These are phyloP conservation scores for Paraplagusia blochii DNA, from an alignment of 2,113 vertebrate genomes.

Conservation along the genomic window DNA sequence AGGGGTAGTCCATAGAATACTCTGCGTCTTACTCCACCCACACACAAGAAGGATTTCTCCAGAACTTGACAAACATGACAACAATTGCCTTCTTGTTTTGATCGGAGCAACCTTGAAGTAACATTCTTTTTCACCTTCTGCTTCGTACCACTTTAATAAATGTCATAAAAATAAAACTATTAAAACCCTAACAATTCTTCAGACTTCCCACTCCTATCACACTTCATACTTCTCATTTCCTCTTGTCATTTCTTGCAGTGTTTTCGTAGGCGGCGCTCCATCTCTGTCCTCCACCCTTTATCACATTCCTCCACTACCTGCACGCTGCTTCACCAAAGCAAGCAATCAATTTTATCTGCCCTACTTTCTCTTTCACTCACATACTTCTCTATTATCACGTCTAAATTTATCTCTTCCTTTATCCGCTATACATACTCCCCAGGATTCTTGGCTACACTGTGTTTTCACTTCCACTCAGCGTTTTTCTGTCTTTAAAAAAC, in stretches of 20 bases:
- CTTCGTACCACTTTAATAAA: conserved; percentile 1
- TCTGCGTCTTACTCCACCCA: no score
- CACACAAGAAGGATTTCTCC: no score
- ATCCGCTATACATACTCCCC: not conserved
- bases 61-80: no score
- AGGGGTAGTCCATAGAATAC: no score
- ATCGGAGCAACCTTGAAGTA: not conserved
- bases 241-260: not conserved
- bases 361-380: conserved; percentile 30
- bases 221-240: conserved; percentile 5
- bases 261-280: conserved; percentile 14
- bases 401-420: not conserved
- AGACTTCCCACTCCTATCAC: conserved; percentile 4
- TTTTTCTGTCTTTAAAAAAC: not conserved
- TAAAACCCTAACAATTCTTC: conserved; percentile 13
- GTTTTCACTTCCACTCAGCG: conserved; percentile 16
- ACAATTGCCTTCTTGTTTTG: no score
- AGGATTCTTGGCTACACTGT: conserved; percentile 10
- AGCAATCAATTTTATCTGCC: conserved; percentile 40
- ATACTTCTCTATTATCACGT: conserved; percentile 24
- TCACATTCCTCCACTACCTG: conserved; percentile 28
- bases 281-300: not conserved
- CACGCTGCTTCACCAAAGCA: conserved; percentile 1
- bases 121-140: conserved; percentile 4
- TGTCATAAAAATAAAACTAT: not conserved